phyloP scores from a whole-genome alignment of 2,888 invertebrate species.

The Monochamus alternatus region DNA sequence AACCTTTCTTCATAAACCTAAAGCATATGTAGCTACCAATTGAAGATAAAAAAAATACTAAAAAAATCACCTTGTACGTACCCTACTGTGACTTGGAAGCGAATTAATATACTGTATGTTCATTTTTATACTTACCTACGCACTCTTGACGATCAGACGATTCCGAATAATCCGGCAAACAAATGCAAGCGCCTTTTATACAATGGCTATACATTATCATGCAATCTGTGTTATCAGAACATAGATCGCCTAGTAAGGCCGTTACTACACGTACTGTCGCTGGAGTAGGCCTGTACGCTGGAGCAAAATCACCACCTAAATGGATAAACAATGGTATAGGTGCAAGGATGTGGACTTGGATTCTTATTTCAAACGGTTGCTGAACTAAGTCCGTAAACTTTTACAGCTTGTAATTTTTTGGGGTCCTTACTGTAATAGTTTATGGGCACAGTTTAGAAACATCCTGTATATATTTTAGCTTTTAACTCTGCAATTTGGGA shows the following conservation, averaged over 20 bases:
- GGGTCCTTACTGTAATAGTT: no score
- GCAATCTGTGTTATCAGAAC: constrained; percentile 80
- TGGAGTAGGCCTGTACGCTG: constrained; percentile 77
- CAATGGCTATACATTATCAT: constrained; percentile 83
- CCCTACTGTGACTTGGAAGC: no score
- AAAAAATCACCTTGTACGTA: no score
- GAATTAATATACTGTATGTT: constrained; percentile 1
- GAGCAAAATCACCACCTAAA: constrained; percentile 68
- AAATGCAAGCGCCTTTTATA: constrained; percentile 82
- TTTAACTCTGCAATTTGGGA: no score
- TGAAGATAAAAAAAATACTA: no score
- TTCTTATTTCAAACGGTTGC: constrained; percentile 12
- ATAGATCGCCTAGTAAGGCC: constrained; percentile 85
- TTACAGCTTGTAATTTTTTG: not conserved
- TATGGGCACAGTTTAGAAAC: no score
- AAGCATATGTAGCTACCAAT: no score
- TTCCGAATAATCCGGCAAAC: constrained; percentile 79
- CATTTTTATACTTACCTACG: constrained; percentile 68
- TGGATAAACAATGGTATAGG: constrained; percentile 38
- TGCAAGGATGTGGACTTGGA: not conserved
- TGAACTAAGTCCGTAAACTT: not conserved
- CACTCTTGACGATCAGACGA: constrained; percentile 79
- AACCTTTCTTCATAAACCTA: no score
- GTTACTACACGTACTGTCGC: constrained; percentile 77
- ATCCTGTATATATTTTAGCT: no score